Evolutionary conservation across 2,113 vertebrate genomes (phyloP).

Genomic region (Ceyx cyanopectus): DNA sequence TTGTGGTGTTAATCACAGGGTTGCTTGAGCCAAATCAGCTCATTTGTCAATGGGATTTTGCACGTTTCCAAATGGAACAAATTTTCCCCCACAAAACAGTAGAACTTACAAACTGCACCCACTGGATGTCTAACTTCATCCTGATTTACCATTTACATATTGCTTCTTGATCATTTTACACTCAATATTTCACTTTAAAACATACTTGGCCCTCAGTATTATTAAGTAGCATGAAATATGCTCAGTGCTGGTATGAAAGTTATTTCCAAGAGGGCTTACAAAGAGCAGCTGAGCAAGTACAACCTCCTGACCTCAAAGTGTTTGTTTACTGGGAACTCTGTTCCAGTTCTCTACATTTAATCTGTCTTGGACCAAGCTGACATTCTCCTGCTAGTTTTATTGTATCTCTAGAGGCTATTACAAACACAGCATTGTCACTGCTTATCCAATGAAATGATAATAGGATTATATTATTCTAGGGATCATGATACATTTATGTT

Average conservation of each 20-base stretch:
- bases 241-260: constrained; percentile 59
- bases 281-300: constrained; percentile 65
- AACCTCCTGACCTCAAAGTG: constrained; percentile 55
- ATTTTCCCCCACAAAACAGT: not conserved
- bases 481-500: not conserved
- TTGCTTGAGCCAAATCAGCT: not conserved
- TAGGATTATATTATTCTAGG: constrained; percentile 29
- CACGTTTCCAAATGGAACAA: not conserved
- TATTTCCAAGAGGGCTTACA: constrained; percentile 67
- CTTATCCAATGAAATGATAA: constrained; percentile 60
- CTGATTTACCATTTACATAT: not conserved
- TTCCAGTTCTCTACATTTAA: constrained; percentile 66
- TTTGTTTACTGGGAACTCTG: constrained; percentile 71
- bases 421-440: constrained; percentile 45
- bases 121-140: not conserved
- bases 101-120: not conserved
- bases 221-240: constrained; percentile 54
- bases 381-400: constrained; percentile 55
- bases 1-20: constrained; percentile 19
- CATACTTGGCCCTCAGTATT: not conserved
- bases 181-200: constrained; percentile 21
- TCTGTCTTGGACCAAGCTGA: constrained; percentile 54
- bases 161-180: constrained; percentile 37
- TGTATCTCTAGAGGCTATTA: constrained; percentile 42
- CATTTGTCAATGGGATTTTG: not conserved